Conservation (phyloP, 2,888 invertebrate species). For the Leptopilina myrica region DNA sequence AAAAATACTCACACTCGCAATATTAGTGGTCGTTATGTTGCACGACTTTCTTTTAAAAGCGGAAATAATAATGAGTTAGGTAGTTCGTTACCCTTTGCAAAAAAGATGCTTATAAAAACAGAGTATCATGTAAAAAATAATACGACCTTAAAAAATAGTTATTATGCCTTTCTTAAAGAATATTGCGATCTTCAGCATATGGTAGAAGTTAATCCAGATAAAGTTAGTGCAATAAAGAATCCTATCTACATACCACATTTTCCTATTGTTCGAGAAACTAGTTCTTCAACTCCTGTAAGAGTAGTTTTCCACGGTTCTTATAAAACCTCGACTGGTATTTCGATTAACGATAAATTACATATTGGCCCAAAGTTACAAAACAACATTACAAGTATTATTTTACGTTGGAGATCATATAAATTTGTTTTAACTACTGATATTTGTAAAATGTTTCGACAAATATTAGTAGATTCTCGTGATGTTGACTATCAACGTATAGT, state of each 20-base stretch:
- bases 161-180: slow-evolving; percentile 49
- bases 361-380: slow-evolving; percentile 45
- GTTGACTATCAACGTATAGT: slow-evolving; percentile 49
- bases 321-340: slow-evolving; percentile 42
- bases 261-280: slow-evolving; percentile 11
- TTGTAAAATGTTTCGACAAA: slow-evolving; percentile 52
- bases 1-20: slow-evolving; percentile 52
- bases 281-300: slow-evolving; percentile 32
- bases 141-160: slow-evolving; percentile 48
- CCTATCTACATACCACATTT: slow-evolving; percentile 30
- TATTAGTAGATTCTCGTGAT: slow-evolving; percentile 45
- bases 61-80: slow-evolving; percentile 49
- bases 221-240: not conserved
- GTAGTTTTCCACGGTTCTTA: slow-evolving; percentile 46
- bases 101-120: slow-evolving; percentile 55
- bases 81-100: slow-evolving; percentile 55
- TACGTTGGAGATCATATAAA: slow-evolving; percentile 45
- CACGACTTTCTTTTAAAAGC: slow-evolving; percentile 55
- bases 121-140: slow-evolving; percentile 56
- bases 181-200: slow-evolving; percentile 50
- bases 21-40: slow-evolving; percentile 57
- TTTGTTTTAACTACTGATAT: slow-evolving; percentile 50
- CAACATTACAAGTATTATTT: slow-evolving; percentile 34
- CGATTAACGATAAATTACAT: slow-evolving; percentile 43
- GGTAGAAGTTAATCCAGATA: slow-evolving; percentile 40